phyloP scores from a whole-genome alignment of 2,888 invertebrate genomes.

The Eupeodes latifasciatus region DNA sequence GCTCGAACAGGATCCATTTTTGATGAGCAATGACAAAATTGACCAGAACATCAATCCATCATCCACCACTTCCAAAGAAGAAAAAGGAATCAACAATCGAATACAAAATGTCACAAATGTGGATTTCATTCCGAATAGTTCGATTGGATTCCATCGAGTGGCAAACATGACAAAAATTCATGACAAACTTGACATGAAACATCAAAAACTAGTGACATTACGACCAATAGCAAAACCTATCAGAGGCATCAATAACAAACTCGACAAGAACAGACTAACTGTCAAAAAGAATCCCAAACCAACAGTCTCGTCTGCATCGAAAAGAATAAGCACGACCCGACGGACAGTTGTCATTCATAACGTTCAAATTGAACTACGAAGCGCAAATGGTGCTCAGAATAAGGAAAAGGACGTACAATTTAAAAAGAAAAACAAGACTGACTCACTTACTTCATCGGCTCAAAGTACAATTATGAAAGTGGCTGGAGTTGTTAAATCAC shows the following conservation, averaged over 20 bases:
- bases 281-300: conserved; percentile 74
- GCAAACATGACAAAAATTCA: conserved; percentile 83
- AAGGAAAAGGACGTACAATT: neutral
- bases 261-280: conserved; percentile 79
- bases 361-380: conserved; percentile 81
- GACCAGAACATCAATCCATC: conserved; percentile 44
- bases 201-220: conserved; percentile 82
- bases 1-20: conserved; percentile 83
- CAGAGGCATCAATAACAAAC: conserved; percentile 80
- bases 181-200: conserved; percentile 87
- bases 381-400: conserved; percentile 58
- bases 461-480: conserved; percentile 49
- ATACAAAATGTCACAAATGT: conserved; percentile 77
- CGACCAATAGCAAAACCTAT: conserved; percentile 81
- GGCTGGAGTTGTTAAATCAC: conserved; percentile 59
- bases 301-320: conserved; percentile 48
- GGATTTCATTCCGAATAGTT: conserved; percentile 79
- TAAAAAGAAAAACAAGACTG: conserved; percentile 54
- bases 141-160: conserved; percentile 79
- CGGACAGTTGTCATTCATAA: conserved; percentile 82
- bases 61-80: conserved; percentile 77
- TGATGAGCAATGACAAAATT: conserved; percentile 25
- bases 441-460: conserved; percentile 36
- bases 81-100: conserved; percentile 81
- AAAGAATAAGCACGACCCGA: conserved; percentile 77